Evolutionary conservation across 2,797 vertebrate genomes (phyloP).

Genomic region (Typhlichthys eigenmanni): DNA sequence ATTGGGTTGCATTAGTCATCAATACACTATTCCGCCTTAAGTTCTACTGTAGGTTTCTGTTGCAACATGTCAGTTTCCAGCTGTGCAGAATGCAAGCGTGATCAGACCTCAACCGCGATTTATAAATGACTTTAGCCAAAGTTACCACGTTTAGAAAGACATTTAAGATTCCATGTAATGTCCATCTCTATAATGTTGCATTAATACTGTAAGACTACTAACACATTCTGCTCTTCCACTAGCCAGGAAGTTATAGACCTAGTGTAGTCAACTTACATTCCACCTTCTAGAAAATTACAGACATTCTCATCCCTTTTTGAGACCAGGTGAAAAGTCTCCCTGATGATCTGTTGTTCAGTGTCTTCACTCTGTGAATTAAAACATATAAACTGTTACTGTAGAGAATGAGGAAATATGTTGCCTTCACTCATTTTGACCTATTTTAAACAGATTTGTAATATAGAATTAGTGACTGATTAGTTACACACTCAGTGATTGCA

Average conservation of each 20-base stretch:
- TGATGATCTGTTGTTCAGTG: conserved; percentile 97
- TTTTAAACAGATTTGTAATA: conserved; percentile 23
- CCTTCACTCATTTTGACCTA: conserved; percentile 3
- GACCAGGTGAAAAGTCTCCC: conserved; percentile 98
- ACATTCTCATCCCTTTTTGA: conserved; percentile 98
- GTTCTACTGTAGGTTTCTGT: too few relatives aligned
- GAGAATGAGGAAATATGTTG: not conserved
- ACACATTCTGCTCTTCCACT: not conserved
- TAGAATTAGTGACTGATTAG: conserved; percentile 9
- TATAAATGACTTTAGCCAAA: conserved; percentile 38
- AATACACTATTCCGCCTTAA: too few relatives aligned
- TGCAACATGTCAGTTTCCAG: too few relatives aligned
- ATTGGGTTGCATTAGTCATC: too few relatives aligned
- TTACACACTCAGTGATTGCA: conserved; percentile 15
- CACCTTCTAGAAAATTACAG: conserved; percentile 98
- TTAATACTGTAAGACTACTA: not conserved
- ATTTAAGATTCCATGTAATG: not conserved
- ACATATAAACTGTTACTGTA: conserved; percentile 12
- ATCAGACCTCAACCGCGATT: conserved; percentile 38
- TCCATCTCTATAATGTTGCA: not conserved
- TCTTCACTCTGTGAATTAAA: conserved; percentile 87
- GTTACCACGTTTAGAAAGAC: conserved; percentile 7
- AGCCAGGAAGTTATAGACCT: not conserved
- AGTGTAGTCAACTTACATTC: conserved; percentile 86
- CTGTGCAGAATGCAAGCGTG: too few relatives aligned